Conservation (phyloP, 64 coral and sea anemone genomes). For the Montipora capricornis region DNA sequence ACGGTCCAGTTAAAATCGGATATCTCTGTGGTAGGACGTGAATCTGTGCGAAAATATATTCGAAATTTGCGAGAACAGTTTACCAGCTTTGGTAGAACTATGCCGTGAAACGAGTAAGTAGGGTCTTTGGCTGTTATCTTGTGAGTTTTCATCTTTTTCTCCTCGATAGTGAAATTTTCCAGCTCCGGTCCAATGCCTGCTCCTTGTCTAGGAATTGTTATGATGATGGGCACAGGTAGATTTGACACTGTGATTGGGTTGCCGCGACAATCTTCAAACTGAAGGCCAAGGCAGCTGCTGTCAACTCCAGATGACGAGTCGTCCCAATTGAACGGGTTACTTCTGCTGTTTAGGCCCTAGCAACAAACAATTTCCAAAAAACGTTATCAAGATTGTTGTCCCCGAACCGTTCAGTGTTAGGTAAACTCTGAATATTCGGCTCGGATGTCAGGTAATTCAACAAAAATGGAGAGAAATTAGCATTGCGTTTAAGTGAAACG, state of each 20-base stretch:
- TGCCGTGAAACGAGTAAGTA: slow-evolving; percentile 61
- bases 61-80: slow-evolving; percentile 59
- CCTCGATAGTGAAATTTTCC: slow-evolving; percentile 43
- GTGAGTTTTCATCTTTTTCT: slow-evolving; percentile 62
- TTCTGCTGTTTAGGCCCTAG: slow-evolving; percentile 46
- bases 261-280: slow-evolving; percentile 56
- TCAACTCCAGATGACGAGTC: slow-evolving; percentile 31
- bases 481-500: too few species aligned
- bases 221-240: slow-evolving; percentile 9
- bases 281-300: slow-evolving; percentile 63
- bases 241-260: slow-evolving; percentile 33
- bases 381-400: neutral
- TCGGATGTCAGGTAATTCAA: too few species aligned
- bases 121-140: slow-evolving; percentile 51
- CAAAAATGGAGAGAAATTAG: too few species aligned
- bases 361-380: neutral
- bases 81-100: slow-evolving; percentile 25
- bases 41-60: slow-evolving; percentile 54
- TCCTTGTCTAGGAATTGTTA: neutral
- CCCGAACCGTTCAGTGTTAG: too few species aligned
- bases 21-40: slow-evolving; percentile 13
- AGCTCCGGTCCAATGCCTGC: neutral
- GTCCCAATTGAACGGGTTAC: slow-evolving; percentile 74
- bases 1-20: slow-evolving; percentile 81
- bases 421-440: too few species aligned